These are phyloP conservation scores for Natrix natrix DNA, from an alignment of 2,797 vertebrate species.

Conservation along the genomic window DNA sequence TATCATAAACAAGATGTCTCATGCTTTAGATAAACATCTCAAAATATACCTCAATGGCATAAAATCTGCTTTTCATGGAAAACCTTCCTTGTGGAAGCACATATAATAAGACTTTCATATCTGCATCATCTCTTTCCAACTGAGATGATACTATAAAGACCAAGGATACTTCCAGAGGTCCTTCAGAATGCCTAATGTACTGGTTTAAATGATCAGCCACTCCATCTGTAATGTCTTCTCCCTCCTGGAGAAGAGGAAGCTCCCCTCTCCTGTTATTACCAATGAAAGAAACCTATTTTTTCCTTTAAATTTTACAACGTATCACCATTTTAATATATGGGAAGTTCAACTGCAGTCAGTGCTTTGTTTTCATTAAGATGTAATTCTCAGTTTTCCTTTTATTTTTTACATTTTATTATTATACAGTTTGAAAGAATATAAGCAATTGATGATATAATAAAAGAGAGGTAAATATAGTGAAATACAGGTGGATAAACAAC, in stretches of 20 bases:
- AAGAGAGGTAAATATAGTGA: neutral
- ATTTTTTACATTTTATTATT: neutral
- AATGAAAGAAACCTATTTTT: neutral
- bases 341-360: neutral
- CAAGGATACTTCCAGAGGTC: neutral
- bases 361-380: neutral
- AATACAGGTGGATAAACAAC: neutral
- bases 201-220: neutral
- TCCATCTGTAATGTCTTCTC: neutral
- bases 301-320: neutral
- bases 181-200: neutral
- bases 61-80: neutral
- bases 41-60: neutral
- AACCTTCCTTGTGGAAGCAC: neutral
- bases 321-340: neutral
- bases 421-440: neutral
- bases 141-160: neutral
- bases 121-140: neutral
- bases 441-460: neutral
- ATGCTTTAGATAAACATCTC: neutral
- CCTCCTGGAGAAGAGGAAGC: neutral
- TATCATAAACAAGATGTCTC: neutral
- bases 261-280: neutral
- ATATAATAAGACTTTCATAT: neutral
- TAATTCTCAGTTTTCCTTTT: neutral